phyloP scores from a whole-genome alignment of 2,113 vertebrate species.

The Rhinoptilus africanus region DNA sequence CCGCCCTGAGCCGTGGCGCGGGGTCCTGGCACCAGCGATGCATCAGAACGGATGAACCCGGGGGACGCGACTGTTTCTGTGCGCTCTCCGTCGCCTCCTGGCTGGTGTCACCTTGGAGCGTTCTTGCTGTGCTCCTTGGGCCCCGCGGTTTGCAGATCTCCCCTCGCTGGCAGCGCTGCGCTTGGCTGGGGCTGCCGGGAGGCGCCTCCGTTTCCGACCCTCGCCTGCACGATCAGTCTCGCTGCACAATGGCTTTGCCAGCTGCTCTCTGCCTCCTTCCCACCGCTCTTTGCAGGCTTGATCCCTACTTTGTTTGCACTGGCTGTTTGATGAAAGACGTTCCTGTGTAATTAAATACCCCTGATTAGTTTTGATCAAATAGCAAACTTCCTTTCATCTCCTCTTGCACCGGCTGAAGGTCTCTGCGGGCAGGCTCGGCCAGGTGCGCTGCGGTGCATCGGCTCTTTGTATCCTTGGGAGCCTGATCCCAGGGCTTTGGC shows the following conservation, averaged over 20 bases:
- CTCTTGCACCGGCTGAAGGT: background rate
- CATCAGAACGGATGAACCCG: fast-evolving
- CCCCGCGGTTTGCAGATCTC: background rate
- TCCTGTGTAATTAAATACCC: conserved; percentile 72
- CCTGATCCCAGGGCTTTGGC: background rate
- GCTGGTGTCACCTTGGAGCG: background rate
- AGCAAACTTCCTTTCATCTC: conserved; percentile 75
- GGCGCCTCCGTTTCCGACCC: background rate
- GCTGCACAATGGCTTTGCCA: background rate
- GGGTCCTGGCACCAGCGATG: background rate
- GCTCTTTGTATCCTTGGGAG: conserved; percentile 1
- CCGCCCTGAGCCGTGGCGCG: background rate
- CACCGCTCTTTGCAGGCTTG: conserved; percentile 6
- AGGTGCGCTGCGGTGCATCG: background rate
- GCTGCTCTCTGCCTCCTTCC: conserved; percentile 38
- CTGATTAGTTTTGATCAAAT: conserved; percentile 65
- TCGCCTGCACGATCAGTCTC: background rate
- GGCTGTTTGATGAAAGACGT: conserved; percentile 68
- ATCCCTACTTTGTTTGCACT: conserved; percentile 64
- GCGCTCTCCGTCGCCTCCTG: fast-evolving
- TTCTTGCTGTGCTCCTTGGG: background rate
- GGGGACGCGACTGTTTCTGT: fast-evolving
- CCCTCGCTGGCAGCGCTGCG: background rate
- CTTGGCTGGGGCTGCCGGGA: background rate
- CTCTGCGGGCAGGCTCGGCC: background rate